phyloP scores from a whole-genome alignment of 2,888 invertebrate species.

The Gari tellinella region DNA sequence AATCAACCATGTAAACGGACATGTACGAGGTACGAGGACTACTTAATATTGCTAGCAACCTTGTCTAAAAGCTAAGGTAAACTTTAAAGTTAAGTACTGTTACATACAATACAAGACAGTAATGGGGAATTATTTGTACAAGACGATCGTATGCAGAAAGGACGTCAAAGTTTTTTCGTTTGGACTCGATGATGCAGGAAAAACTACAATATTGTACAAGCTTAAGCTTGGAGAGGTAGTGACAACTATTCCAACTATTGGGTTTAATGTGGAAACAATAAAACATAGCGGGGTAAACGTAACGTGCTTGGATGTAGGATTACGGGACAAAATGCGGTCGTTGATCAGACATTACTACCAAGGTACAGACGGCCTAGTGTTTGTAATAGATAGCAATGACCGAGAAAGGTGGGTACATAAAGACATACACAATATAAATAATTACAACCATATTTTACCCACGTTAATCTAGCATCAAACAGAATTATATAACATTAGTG shows the following conservation, averaged over 20 bases:
- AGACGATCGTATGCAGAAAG: conserved; percentile 22
- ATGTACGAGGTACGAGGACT: too few relatives aligned
- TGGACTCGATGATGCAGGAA: conserved; percentile 69
- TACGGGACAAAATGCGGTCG: conserved; percentile 60
- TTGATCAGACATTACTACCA: conserved; percentile 64
- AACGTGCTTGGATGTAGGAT: conserved; percentile 69
- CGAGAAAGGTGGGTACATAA: conserved; percentile 57
- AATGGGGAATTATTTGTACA: conserved; percentile 39
- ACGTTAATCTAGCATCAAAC: too few relatives aligned
- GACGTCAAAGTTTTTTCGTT: conserved; percentile 36
- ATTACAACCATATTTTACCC: too few relatives aligned
- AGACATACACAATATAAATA: too few relatives aligned
- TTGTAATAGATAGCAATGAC: conserved; percentile 71
- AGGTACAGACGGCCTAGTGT: conserved; percentile 64
- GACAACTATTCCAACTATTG: conserved; percentile 71
- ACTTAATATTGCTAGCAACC: too few relatives aligned
- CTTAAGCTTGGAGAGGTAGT: conserved; percentile 69
- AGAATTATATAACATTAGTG: too few relatives aligned
- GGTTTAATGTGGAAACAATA: conserved; percentile 69
- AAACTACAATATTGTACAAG: conserved; percentile 66
- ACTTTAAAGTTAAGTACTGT: too few relatives aligned
- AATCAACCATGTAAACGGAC: too few relatives aligned
- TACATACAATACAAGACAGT: too few relatives aligned
- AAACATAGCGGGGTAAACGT: conserved; percentile 50
- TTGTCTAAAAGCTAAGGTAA: too few relatives aligned